Evolutionary conservation across 1,140 invertebrate genomes (phyloP), one percentile per base, ranked within the genome.

Genomic region (Sminthurinus signatus): DNA sequence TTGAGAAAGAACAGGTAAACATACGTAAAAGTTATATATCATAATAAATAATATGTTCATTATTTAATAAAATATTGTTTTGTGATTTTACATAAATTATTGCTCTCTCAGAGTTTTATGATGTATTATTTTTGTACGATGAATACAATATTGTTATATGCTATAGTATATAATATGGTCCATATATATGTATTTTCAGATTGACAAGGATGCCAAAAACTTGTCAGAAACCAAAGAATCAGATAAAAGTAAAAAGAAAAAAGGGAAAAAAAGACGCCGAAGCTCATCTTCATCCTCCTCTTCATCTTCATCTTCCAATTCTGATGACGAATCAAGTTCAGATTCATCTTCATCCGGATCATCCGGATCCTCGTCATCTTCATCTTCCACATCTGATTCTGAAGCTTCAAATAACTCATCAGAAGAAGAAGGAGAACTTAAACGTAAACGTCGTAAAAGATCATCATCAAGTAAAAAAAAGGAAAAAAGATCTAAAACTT

Each of bases 241-340:
- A 36, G 15, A 15, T 36, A 28, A 54, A 31, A 54, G 8, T 5
- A 28, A 27, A 31, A 54, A 31, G 51, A 56, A 56, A 42, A n/a
- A n/a, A n/a, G n/a, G n/a, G n/a, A n/a, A n/a, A n/a, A n/a, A n/a
- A n/a, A n/a, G n/a, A n/a, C n/a, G n/a, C n/a, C 54, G 54, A 15
- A 31, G 31, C 4, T 12, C 28, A 5, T 12, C 54, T 27, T 56
- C 54, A 21, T 36, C 31, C 10, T 56, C 54, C 14, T 56, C 54
- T 29, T 52, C 50, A 14, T 56, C 54, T 12, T 56, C 54, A 56
- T 56, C 54, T 10, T 56, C 36, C 8, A 25, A 3, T 27, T 56
- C 54, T 36, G 32, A 36, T 15, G 15, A 15, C 32, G 36, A 27
- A 12, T 56, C 54, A 3, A 36, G 28, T 10, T 52, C 50, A 19